Evolutionary conservation across 1,140 invertebrate genomes (phyloP).

Genomic region (Drosophila asahinai): DNA sequence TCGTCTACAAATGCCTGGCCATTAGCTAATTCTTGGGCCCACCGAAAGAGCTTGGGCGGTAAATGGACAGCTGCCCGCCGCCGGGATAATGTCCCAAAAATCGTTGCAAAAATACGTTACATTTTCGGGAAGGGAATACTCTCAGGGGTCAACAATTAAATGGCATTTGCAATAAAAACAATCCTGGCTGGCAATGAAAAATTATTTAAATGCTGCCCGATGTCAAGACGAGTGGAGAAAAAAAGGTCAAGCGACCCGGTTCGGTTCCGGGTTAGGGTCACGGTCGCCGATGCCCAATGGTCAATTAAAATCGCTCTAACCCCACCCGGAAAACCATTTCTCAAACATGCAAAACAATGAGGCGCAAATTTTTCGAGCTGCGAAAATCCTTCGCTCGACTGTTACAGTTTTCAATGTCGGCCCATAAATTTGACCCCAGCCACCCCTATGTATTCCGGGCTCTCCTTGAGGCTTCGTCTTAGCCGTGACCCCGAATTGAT

Average conservation of each 20-base stretch:
- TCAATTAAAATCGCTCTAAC: conserved; percentile 61
- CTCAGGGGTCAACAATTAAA: conserved; percentile 78
- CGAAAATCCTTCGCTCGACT: conserved; percentile 63
- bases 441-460: conserved; percentile 60
- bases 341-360: conserved; percentile 77
- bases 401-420: conserved; percentile 68
- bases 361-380: conserved; percentile 32
- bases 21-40: conserved; percentile 66
- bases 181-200: conserved; percentile 61
- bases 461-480: conserved; percentile 70
- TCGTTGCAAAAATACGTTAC: conserved; percentile 59
- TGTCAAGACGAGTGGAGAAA: conserved; percentile 55
- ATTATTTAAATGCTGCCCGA: conserved; percentile 70
- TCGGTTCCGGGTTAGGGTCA: conserved; percentile 57
- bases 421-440: conserved; percentile 72
- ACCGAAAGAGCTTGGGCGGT: conserved; percentile 9
- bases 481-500: conserved; percentile 79
- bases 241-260: conserved; percentile 68
- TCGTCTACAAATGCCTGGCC: conserved; percentile 22
- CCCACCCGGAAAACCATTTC: conserved; percentile 55
- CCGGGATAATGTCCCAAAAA: conserved; percentile 24
- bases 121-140: conserved; percentile 29
- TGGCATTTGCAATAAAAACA: conserved; percentile 76
- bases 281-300: conserved; percentile 61
- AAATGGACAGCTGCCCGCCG: conserved; percentile 33